phyloP scores from a whole-genome alignment of 2,797 vertebrate species.

The Mus spretus region DNA sequence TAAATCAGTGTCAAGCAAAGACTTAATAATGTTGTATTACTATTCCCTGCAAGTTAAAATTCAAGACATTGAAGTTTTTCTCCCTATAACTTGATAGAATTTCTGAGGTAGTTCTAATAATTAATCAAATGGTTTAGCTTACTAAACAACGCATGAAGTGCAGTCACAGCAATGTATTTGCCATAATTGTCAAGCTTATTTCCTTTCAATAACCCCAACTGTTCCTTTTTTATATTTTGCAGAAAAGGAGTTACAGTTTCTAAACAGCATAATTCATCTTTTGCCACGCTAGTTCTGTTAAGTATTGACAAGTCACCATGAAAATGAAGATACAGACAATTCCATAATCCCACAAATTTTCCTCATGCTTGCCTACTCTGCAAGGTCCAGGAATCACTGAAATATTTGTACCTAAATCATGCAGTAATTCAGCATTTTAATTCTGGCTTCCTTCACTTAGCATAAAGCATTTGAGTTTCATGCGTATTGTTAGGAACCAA shows the following conservation, averaged over 20 bases:
- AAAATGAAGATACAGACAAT: constrained; percentile 54
- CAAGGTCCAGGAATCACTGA: constrained; percentile 28
- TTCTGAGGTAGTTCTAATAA: constrained; percentile 45
- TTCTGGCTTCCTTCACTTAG: constrained; percentile 14
- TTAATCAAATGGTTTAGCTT: constrained; percentile 30
- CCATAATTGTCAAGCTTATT: constrained; percentile 41
- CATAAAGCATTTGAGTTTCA: constrained; percentile 54
- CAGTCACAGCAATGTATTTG: not conserved
- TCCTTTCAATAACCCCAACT: constrained; percentile 14
- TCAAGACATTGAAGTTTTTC: constrained; percentile 17
- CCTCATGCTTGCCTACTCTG: not conserved
- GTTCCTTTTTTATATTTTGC: constrained; percentile 36
- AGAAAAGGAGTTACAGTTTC: constrained; percentile 40
- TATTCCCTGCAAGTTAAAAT: constrained; percentile 48
- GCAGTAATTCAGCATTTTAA: not conserved
- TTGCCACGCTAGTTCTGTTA: constrained; percentile 26
- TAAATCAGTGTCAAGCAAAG: constrained; percentile 54
- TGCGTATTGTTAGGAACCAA: not conserved
- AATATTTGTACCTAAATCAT: constrained; percentile 57
- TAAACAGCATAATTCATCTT: constrained; percentile 34
- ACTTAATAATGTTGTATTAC: constrained; percentile 30
- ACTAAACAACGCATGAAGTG: constrained; percentile 4
- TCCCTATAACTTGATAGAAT: constrained; percentile 27
- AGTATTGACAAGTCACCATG: constrained; percentile 49
- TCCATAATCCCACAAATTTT: not conserved